These are phyloP conservation scores for cattle (Bos taurus) DNA, from an alignment of 2,113 vertebrate species.

Conservation along the genomic window DNA sequence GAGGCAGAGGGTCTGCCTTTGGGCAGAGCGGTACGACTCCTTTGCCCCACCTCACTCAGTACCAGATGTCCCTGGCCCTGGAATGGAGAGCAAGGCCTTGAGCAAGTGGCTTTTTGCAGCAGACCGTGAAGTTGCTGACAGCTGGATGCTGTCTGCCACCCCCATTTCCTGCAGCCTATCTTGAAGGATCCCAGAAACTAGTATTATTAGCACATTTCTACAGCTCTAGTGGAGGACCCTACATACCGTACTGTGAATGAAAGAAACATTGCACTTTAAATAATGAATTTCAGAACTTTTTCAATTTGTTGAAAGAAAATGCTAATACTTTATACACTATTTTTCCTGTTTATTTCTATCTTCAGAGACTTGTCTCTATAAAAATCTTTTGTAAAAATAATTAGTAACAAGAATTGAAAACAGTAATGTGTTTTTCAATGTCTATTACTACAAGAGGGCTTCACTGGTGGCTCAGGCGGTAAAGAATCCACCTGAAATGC, in stretches of 20 bases:
- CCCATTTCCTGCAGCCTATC: background rate
- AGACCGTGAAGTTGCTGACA: background rate
- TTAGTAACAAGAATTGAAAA: constrained; percentile 52
- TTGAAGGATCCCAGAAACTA: background rate
- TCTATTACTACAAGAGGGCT: constrained; percentile 16
- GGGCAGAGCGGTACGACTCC: background rate
- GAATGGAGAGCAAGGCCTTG: background rate
- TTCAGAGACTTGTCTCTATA: background rate
- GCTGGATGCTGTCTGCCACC: background rate
- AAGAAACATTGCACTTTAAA: background rate
- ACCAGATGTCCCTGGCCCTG: background rate
- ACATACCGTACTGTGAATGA: background rate
- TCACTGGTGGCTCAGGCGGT: background rate
- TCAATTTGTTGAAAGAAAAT: background rate
- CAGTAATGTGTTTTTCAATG: constrained; percentile 51
- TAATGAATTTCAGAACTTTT: background rate
- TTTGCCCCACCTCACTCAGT: background rate
- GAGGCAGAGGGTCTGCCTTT: background rate
- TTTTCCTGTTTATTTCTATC: background rate
- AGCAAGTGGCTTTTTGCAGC: background rate
- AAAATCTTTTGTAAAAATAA: background rate
- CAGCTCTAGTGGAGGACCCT: fast-evolving
- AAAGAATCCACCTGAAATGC: background rate
- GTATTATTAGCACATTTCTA: background rate
- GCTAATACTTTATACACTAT: background rate